Evolutionary conservation across 2,113 vertebrate genomes (phyloP).

Genomic region (Antechinus stuartii): DNA sequence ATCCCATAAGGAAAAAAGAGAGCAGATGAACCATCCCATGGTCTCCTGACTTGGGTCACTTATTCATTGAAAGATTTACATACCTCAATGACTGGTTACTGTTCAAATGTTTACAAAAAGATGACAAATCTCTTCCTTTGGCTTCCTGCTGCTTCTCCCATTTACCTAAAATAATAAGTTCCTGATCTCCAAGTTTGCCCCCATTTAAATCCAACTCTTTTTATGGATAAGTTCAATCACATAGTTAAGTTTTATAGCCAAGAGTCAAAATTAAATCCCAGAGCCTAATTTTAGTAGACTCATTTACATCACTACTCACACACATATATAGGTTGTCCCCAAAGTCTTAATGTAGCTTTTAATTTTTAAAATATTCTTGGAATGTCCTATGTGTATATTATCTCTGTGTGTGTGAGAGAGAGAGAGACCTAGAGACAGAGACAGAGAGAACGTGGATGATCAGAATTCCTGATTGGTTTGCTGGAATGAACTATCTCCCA

Average conservation of each 20-base stretch:
- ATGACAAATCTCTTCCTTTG: neutral
- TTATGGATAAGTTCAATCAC: slow-evolving; percentile 6
- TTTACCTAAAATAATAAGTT: neutral
- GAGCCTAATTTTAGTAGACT: slow-evolving; percentile 12
- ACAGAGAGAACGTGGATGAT: neutral
- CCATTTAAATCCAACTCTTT: slow-evolving; percentile 1
- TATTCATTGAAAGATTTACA: neutral
- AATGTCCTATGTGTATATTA: neutral
- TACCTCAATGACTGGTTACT: neutral
- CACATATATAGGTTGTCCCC: too few relatives aligned
- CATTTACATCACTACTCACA: neutral
- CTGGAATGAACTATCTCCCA: neutral
- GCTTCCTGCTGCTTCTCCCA: neutral
- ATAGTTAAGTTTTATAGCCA: neutral
- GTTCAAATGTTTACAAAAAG: slow-evolving; percentile 7
- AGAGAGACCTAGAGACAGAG: too few relatives aligned
- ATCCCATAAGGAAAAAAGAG: neutral
- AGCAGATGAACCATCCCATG: neutral
- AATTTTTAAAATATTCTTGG: neutral
- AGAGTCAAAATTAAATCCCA: slow-evolving; percentile 36
- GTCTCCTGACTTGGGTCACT: neutral
- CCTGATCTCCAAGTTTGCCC: neutral
- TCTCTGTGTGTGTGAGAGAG: neutral
- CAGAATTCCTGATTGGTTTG: neutral
- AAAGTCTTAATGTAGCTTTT: neutral